These are phyloP conservation scores for Caenorhabditis wallacei DNA, from an alignment of 2,888 invertebrate species.

Conservation along the genomic window DNA sequence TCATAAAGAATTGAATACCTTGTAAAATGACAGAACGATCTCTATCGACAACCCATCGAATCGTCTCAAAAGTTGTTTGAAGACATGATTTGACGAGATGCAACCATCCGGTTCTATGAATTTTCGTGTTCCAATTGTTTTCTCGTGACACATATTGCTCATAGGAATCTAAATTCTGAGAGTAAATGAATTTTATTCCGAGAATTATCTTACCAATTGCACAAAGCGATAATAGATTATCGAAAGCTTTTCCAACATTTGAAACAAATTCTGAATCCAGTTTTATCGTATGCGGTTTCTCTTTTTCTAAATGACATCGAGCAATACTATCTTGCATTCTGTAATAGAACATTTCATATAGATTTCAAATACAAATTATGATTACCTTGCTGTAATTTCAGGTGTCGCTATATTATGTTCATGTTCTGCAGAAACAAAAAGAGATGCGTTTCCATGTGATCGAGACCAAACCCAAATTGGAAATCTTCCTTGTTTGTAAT, in stretches of 20 bases:
- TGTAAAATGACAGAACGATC: constrained; percentile 67
- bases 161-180: constrained; percentile 72
- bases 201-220: constrained; percentile 54
- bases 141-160: constrained; percentile 83
- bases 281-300: constrained; percentile 50
- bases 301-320: constrained; percentile 41
- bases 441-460: constrained; percentile 36
- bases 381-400: constrained; percentile 52
- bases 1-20: constrained; percentile 21
- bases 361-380: neutral
- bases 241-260: constrained; percentile 58
- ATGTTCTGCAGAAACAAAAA: constrained; percentile 52
- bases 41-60: constrained; percentile 66
- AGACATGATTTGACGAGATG: constrained; percentile 86
- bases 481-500: constrained; percentile 65
- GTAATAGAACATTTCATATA: constrained; percentile 5
- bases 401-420: constrained; percentile 57
- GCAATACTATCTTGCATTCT: constrained; percentile 50
- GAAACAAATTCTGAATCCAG: constrained; percentile 41
- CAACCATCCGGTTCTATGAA: constrained; percentile 89
- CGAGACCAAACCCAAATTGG: constrained; percentile 67
- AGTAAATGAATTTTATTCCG: neutral
- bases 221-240: constrained; percentile 62
- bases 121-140: constrained; percentile 85
- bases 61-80: constrained; percentile 51